These are phyloP conservation scores for Battus philenor DNA, from an alignment of 1,140 invertebrate genomes.

Conservation along the genomic window DNA sequence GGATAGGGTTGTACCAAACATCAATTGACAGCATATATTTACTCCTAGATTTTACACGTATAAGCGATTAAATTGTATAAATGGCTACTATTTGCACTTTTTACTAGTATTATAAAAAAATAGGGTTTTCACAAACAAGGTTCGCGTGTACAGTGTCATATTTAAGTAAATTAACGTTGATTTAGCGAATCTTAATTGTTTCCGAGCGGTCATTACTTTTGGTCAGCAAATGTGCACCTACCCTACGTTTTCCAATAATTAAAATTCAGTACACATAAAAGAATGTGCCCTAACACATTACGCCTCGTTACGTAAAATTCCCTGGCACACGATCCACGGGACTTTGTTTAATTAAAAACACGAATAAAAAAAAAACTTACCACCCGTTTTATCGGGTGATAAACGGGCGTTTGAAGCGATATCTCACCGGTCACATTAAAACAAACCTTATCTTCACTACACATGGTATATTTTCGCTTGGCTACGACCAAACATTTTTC, in stretches of 20 bases:
- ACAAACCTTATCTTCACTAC: slow-evolving; percentile 21
- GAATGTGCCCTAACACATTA: slow-evolving; percentile 30
- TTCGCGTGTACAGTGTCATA: no score
- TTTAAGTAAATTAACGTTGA: no score
- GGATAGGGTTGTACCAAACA: no score
- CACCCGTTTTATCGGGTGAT: slow-evolving; percentile 62
- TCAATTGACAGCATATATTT: no score
- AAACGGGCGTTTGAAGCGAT: slow-evolving; percentile 35
- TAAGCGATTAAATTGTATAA: no score
- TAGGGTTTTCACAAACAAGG: no score
- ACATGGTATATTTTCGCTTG: slow-evolving; percentile 25
- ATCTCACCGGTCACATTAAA: slow-evolving; percentile 19
- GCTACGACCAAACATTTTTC: slow-evolving; percentile 28
- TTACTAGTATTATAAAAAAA: no score
- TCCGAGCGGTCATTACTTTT: slow-evolving; percentile 2
- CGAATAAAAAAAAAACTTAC: slow-evolving; percentile 64
- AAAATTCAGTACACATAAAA: slow-evolving; percentile 18
- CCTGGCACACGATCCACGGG: slow-evolving; percentile 30
- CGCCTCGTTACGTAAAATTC: slow-evolving; percentile 48
- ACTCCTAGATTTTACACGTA: no score
- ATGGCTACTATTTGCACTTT: no score
- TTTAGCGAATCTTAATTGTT: slow-evolving; percentile 5
- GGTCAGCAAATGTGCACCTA: slow-evolving; percentile 12
- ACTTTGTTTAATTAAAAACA: slow-evolving; percentile 70
- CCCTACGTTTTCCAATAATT: slow-evolving; percentile 3